Evolutionary conservation across 2,797 vertebrate species (phyloP).

Genomic region (Erethizon dorsatum): DNA sequence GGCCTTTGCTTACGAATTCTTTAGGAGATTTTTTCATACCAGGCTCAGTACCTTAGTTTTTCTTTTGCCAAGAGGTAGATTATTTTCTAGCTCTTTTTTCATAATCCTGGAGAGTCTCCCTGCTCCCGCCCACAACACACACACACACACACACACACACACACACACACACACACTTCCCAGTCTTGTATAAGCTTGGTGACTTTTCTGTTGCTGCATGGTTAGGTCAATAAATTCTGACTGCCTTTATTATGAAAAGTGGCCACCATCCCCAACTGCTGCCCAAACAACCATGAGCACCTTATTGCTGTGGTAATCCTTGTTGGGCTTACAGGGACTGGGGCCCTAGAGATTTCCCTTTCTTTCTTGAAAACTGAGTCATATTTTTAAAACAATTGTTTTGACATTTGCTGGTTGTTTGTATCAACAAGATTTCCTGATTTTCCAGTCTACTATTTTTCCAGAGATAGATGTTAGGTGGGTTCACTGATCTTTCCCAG

Average conservation of each 20-base stretch:
- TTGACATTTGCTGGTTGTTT: constrained; percentile 30
- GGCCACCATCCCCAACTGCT: not conserved
- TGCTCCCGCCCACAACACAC: not conserved
- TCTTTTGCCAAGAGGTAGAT: not conserved
- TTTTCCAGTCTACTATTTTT: constrained; percentile 19
- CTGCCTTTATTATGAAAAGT: not conserved
- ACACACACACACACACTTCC: not conserved
- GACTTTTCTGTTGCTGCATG: not conserved
- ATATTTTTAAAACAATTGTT: not conserved
- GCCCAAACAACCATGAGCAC: not conserved
- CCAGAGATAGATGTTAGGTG: not conserved
- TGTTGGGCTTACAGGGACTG: not conserved
- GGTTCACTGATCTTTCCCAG: constrained; percentile 16
- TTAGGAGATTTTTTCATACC: not conserved
- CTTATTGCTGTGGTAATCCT: too few relatives aligned
- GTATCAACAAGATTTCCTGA: not conserved
- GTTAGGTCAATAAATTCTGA: not conserved
- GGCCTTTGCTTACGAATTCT: constrained; percentile 14
- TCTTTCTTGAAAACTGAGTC: constrained; percentile 10
- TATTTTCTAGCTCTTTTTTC: not conserved
- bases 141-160: not conserved
- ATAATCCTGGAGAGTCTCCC: not conserved
- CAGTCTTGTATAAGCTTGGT: not conserved
- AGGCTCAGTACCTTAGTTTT: not conserved
- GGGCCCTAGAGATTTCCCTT: not conserved